Base-by-base conservation (phyloP, 2,797 vertebrate genomes). In the Staurois parvus region DNA sequence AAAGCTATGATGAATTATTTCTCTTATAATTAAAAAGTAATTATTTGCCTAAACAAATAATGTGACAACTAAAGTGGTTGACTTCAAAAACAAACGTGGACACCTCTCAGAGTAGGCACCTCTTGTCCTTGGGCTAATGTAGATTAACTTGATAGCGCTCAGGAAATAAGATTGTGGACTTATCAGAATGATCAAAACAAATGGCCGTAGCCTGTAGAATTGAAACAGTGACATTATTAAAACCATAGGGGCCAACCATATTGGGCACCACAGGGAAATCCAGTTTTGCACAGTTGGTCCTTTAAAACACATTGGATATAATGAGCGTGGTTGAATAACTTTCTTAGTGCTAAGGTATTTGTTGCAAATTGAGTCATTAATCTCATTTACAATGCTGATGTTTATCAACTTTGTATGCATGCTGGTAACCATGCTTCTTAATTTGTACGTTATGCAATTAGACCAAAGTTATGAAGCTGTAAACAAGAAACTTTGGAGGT, bases 11-110 rank as follows among this genome's bases (percentile, higher is more conserved):
- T 75, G 82, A 91, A 89, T 91, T 79, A 83, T 90, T 88, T 86
- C 52, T 88, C 88, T 88, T 90, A 87, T 89, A 91, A 93, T 92
- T 92, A 92, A 92, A 92, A 93, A 67, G 74, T 90, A 92, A 91
- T 91, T 89, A 88, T 88, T 88, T 76, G 67, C 59, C 88, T 89
- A 91, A 92, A 89, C 87, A 92, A 92, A 90, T 83, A 89, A 66
- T 4, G 1, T 76, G 84, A 77, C 87, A 81, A 77, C 87, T 91
- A 89, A 87, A 86, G 83, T 91, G 79, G 80, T 85, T 86, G 83
- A 42, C 73, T 9, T 0, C 17, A 69, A 83, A 93, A 90, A 89
- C 28, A 88, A 74, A 68, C 4, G 28, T 85, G 72, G 79, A 83
- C 66, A 88, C 66, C 28, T 84, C 70, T 45, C 21, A 0, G 83